These are phyloP conservation scores for Andrena chrysosceles DNA, from an alignment of 2,888 invertebrate genomes.

Conservation along the genomic window DNA sequence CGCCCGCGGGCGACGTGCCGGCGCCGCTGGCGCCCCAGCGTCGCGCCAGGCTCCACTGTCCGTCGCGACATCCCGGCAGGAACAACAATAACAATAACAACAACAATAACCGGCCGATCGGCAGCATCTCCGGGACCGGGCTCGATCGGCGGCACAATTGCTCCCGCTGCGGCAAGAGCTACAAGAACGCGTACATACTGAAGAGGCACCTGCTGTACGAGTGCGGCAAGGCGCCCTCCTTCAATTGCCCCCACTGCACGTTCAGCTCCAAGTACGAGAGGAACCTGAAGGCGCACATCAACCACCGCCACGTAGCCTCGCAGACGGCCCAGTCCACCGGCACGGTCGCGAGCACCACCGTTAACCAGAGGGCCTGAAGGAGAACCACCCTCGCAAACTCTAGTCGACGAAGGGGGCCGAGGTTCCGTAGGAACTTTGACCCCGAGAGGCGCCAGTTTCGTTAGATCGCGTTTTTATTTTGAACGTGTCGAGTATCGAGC, in stretches of 20 bases:
- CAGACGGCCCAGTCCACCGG: constrained; percentile 47
- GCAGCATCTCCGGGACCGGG: constrained; percentile 62
- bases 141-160: constrained; percentile 84
- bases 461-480: background rate
- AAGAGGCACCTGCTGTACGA: constrained; percentile 87
- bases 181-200: constrained; percentile 88
- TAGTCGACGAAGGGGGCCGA: background rate
- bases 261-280: constrained; percentile 85
- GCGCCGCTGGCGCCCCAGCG: constrained; percentile 82
- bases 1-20: constrained; percentile 73
- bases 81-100: constrained; percentile 68
- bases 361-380: constrained; percentile 78
- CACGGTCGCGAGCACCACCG: constrained; percentile 38
- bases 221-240: constrained; percentile 85
- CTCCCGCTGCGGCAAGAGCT: constrained; percentile 87
- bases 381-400: background rate
- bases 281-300: constrained; percentile 84
- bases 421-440: background rate
- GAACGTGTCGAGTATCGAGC: background rate
- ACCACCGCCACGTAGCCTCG: constrained; percentile 81
- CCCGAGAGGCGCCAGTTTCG: constrained; percentile 10
- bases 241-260: constrained; percentile 84
- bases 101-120: constrained; percentile 75
- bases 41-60: constrained; percentile 81
- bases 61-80: constrained; percentile 77